A percentile compares a stretch with the other conserved stretches of the same genome.
Evolutionary conservation across 2,113 vertebrate species (phyloP).

Genomic region (Meriones unguiculatus): DNA sequence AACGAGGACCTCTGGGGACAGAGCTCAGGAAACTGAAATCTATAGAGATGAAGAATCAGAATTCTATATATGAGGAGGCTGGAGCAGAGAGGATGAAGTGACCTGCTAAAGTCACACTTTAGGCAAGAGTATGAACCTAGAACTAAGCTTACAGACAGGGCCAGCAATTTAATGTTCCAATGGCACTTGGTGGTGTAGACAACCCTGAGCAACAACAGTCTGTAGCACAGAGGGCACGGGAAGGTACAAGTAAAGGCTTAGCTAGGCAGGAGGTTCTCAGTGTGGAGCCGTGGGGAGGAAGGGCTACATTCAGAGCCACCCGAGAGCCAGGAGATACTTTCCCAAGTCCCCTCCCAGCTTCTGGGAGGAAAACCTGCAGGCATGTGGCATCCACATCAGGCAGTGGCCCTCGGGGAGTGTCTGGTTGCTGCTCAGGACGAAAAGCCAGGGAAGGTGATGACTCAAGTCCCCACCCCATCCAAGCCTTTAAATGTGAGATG

Average conservation of each 20-base stretch:
- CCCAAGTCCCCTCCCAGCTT: not conserved
- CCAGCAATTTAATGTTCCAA: not conserved
- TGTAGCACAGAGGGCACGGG: not conserved
- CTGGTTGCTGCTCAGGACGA: conserved; percentile 27
- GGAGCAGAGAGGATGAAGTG: conserved; percentile 4
- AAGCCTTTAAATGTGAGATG: conserved; percentile 68
- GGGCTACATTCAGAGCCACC: not conserved
- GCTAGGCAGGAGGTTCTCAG: not conserved
- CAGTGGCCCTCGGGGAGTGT: conserved; percentile 38
- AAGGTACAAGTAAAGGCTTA: not conserved
- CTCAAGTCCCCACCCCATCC: conserved; percentile 57
- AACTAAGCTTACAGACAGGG: conserved; percentile 20
- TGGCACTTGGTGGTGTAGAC: not conserved
- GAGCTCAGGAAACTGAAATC: conserved; percentile 13
- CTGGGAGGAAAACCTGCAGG: not conserved
- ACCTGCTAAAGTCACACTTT: conserved; percentile 8
- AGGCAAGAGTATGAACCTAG: not conserved
- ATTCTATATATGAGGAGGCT: not conserved
- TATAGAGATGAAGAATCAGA: not conserved
- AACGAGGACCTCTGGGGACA: not conserved
- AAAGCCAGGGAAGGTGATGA: conserved; percentile 60
- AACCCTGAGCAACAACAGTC: not conserved
- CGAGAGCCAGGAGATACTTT: not conserved
- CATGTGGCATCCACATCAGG: not conserved
- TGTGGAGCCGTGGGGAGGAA: not conserved